These are phyloP conservation scores for Orthosia gothica DNA, from an alignment of 2,888 invertebrate species.

Conservation along the genomic window DNA sequence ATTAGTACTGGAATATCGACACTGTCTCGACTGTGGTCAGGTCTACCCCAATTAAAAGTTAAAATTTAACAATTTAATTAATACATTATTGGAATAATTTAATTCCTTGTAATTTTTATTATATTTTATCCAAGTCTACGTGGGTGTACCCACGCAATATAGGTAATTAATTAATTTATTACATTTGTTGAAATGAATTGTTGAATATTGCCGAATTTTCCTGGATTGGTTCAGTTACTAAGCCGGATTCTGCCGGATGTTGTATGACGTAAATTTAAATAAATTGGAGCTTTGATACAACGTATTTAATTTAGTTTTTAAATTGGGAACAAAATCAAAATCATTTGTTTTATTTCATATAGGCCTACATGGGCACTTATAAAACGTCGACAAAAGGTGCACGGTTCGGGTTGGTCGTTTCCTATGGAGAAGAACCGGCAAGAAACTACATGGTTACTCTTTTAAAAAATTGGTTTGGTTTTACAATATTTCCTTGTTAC, in stretches of 20 bases:
- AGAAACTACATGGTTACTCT: too few relatives aligned
- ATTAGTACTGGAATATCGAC: background rate
- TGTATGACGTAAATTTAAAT: slow-evolving; percentile 12
- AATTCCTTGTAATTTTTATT: slow-evolving; percentile 13
- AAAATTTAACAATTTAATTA: background rate
- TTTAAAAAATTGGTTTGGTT: too few relatives aligned
- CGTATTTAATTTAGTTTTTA: background rate
- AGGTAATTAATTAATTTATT: slow-evolving; percentile 3
- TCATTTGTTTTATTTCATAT: too few relatives aligned
- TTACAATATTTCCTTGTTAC: too few relatives aligned
- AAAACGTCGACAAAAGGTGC: too few relatives aligned
- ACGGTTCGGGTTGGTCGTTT: too few relatives aligned
- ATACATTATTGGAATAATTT: background rate
- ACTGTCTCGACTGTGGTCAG: background rate
- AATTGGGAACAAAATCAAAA: background rate
- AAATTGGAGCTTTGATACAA: background rate
- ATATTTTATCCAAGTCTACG: slow-evolving; percentile 3
- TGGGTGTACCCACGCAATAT: background rate
- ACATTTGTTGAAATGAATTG: background rate
- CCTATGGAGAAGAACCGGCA: too few relatives aligned
- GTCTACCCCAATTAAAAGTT: background rate
- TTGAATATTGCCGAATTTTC: slow-evolving; percentile 27
- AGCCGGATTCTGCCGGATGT: background rate
- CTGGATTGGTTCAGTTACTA: slow-evolving; percentile 36
- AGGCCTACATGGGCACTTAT: too few relatives aligned